A percentile compares a stretch with the other conserved stretches of the same genome.
Conservation (phyloP, 2,797 vertebrate genomes). For the Hoplostethus mediterraneus region DNA sequence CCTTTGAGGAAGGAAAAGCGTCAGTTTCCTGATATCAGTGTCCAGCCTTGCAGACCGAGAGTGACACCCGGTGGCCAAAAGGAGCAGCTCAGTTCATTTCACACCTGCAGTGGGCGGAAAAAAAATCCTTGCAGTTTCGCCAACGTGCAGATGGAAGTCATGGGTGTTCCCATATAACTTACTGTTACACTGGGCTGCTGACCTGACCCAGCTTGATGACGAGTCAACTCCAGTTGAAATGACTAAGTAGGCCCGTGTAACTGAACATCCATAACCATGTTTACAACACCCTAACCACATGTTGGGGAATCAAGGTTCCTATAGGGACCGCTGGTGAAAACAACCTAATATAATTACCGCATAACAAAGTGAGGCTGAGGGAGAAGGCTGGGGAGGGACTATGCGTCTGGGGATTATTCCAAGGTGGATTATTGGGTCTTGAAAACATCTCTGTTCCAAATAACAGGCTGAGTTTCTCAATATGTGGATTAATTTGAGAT, state of each 20-base stretch:
- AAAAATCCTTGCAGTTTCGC: constrained; percentile 4
- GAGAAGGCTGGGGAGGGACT: background rate
- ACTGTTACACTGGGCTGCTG: background rate
- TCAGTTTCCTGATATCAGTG: constrained; percentile 3
- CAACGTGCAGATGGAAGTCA: background rate
- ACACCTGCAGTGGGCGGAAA: background rate
- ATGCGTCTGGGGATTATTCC: constrained; percentile 28
- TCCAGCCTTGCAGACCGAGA: constrained; percentile 44
- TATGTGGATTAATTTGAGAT: constrained; percentile 51
- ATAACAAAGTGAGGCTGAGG: constrained; percentile 3
- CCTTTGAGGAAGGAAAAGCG: background rate
- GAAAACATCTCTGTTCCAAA: constrained; percentile 49
- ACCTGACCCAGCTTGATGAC: background rate
- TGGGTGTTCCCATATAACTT: constrained; percentile 3
- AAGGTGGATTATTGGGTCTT: constrained; percentile 51
- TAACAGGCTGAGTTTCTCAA: constrained; percentile 54
- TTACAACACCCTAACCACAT: constrained; percentile 16
- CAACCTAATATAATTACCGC: constrained; percentile 7
- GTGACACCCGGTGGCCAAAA: constrained; percentile 75
- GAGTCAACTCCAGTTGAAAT: background rate
- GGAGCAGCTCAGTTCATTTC: constrained; percentile 39
- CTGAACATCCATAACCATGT: constrained; percentile 20
- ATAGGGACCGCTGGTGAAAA: constrained; percentile 35
- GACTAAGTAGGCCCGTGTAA: constrained; percentile 3
- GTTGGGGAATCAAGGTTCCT: constrained; percentile 22